Evolutionary conservation across 2,888 invertebrate genomes (phyloP), one percentile per base, ranked within the genome.

Genomic region (Drosophila neotestacea): DNA sequence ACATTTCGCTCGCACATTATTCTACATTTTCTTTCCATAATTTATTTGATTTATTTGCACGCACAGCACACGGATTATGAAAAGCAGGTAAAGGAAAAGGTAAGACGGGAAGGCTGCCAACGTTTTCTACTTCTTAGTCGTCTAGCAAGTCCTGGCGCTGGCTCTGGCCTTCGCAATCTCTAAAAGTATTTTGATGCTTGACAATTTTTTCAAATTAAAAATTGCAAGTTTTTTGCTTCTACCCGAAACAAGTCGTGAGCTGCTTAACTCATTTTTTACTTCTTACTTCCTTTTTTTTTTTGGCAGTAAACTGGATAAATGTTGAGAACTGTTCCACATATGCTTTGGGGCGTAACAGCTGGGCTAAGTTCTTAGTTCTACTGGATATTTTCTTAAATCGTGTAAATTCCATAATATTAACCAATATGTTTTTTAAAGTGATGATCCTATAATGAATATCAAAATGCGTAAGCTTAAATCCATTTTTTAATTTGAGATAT

Each of bases 131-230:
- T 41, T 34, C 50, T 73, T 63, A 60, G 41, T 47, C 44, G 30
- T 28, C 46, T 46, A 27, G 46, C 30, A 38, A 63, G 16, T 48
- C 16, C 47, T 22, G 34, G 55, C 16, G 22, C 6, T 32, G 16
- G 4, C 28, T 50, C 27, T 28, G 16, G 28, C 22, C 36, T 6
- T 27, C 39, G 48, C 50, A 39, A 66, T 71, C 75, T 76, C 83
- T 85, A 89, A 89, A 82, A 85, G 85, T 85, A 75, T 89, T 85
- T 89, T 89, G 89, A 89, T 85, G 85, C 85, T 85, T 80, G 88
- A 89, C 85, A 85, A 88, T 88, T 75, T 89, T 85, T 85, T 83
- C 73, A 85, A 88, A 84, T 84, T 84, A 87, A 85, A 77, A 77
- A 61, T 28, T 39, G 5, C 46, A 58, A 70, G 60, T 50, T 41